These are phyloP conservation scores for Crepidodera aurea DNA, from an alignment of 2,888 invertebrate species.

Conservation along the genomic window DNA sequence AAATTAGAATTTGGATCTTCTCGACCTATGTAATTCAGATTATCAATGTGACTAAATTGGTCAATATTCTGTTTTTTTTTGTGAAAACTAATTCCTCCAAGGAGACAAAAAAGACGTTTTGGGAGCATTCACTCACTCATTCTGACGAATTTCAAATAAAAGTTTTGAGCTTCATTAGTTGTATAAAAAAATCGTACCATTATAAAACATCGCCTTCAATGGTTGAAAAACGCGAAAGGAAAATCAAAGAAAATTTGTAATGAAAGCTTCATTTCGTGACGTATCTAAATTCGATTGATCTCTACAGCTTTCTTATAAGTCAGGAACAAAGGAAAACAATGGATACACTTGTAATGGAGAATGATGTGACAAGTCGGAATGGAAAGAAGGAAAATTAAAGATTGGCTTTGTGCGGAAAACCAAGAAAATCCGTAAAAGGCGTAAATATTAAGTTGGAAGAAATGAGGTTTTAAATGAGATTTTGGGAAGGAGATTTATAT, in stretches of 20 bases:
- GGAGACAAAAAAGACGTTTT: no score
- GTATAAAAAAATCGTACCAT: no score
- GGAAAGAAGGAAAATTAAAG: conserved; percentile 28
- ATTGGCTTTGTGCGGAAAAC: conserved; percentile 13
- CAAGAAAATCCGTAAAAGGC: background rate
- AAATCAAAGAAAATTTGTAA: conserved; percentile 1
- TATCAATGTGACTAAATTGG: no score
- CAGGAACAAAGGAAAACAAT: conserved; percentile 9
- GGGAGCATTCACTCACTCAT: no score
- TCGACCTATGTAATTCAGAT: no score
- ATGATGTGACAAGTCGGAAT: conserved; percentile 41
- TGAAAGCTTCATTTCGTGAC: conserved; percentile 14
- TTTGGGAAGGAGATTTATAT: background rate
- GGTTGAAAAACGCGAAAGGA: background rate
- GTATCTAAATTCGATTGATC: conserved; percentile 19
- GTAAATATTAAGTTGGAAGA: conserved; percentile 10
- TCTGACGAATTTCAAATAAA: no score
- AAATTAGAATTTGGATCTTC: no score
- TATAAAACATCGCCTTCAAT: no score
- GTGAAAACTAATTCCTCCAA: no score
- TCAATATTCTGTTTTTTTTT: no score
- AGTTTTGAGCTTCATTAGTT: no score
- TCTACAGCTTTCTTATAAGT: conserved; percentile 5
- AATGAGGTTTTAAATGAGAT: conserved; percentile 17
- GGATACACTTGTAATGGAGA: conserved; percentile 39